Percentiles rank a stretch among this genome's conserved stretches.
phyloP scores from a whole-genome alignment of 1,140 invertebrate species.

The Aradophagus sp. region DNA sequence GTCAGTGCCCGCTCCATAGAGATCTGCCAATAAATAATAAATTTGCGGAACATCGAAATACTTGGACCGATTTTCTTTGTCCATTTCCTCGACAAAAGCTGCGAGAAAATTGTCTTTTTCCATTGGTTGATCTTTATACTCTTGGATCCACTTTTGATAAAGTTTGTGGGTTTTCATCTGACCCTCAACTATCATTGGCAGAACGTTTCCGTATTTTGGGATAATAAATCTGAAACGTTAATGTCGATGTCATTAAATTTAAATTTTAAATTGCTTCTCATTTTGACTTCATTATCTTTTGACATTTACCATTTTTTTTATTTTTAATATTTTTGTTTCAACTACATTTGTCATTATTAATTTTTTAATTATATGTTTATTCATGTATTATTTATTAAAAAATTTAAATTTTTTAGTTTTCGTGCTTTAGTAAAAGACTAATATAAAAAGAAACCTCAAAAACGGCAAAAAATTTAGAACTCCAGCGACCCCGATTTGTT shows the following conservation, averaged over 20 bases:
- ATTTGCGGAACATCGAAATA: conserved; percentile 80
- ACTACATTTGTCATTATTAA: too few relatives aligned
- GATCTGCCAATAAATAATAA: conserved; percentile 85
- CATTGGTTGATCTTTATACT: conserved; percentile 66
- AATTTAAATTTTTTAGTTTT: too few relatives aligned
- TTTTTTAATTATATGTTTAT: too few relatives aligned
- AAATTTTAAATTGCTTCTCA: too few relatives aligned
- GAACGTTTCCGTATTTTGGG: conserved; percentile 76
- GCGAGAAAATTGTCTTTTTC: conserved; percentile 79
- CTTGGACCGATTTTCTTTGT: conserved; percentile 66
- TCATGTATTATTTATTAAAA: too few relatives aligned
- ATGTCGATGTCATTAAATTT: neutral
- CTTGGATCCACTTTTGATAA: conserved; percentile 81
- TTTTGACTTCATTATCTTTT: too few relatives aligned
- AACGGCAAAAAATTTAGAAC: conserved; percentile 89
- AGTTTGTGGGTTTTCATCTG: conserved; percentile 82
- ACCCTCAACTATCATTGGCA: conserved; percentile 79
- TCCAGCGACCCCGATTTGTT: conserved; percentile 85
- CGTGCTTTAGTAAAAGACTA: neutral
- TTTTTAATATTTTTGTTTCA: too few relatives aligned
- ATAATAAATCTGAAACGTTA: conserved; percentile 64
- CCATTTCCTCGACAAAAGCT: conserved; percentile 81
- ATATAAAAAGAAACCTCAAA: conserved; percentile 76
- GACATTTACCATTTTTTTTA: too few relatives aligned
- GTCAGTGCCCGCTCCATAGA: conserved; percentile 93